Evolutionary conservation across 1,140 invertebrate species (phyloP).

Genomic region (Sarcophaga peregrina): DNA sequence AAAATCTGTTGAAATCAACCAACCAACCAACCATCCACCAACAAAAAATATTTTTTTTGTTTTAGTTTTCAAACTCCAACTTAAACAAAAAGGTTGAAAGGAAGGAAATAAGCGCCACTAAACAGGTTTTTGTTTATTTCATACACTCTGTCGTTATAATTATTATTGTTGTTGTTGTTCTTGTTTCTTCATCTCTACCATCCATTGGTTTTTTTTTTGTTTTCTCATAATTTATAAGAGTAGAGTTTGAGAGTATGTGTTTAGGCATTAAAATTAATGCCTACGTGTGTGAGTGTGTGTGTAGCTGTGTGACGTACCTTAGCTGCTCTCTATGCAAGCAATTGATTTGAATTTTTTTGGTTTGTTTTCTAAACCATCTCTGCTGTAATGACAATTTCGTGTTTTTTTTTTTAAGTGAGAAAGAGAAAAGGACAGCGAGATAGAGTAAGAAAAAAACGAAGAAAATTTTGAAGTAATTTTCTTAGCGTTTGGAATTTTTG

Average conservation of each 20-base stretch:
- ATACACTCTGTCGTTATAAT: not conserved
- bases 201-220: too few species aligned
- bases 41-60: too few species aligned
- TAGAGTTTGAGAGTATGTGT: not conserved
- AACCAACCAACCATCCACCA: not conserved
- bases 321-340: not conserved
- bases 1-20: constrained; percentile 9
- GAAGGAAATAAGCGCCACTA: constrained; percentile 40
- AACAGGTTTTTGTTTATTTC: constrained; percentile 32
- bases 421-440: too few species aligned
- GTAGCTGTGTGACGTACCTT: too few species aligned
- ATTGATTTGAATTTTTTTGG: not conserved
- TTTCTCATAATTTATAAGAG: too few species aligned
- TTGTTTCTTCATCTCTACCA: too few species aligned
- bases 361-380: not conserved
- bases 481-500: too few species aligned
- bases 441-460: not conserved
- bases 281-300: not conserved
- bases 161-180: constrained; percentile 4
- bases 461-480: not conserved
- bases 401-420: not conserved
- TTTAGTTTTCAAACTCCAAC: not conserved
- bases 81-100: constrained; percentile 27
- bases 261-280: not conserved
- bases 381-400: not conserved